Percentiles rank a stretch among this genome's conserved stretches.
These are phyloP conservation scores for Ranitomeya imitator DNA, from an alignment of 2,113 vertebrate genomes.

Conservation along the genomic window DNA sequence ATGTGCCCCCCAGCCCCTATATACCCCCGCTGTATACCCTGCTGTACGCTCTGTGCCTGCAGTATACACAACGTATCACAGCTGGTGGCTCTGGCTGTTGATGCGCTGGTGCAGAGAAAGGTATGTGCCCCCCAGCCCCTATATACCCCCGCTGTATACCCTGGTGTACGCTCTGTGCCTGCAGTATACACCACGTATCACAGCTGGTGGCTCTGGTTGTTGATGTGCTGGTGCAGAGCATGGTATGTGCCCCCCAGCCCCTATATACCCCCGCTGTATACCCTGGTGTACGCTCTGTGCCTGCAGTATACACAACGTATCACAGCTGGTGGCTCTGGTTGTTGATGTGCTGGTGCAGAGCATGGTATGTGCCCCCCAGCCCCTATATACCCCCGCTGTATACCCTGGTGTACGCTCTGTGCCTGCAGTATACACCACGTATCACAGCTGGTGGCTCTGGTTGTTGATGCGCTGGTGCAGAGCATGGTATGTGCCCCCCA, in stretches of 20 bases:
- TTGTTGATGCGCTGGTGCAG: conserved; percentile 70
- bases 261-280: neutral
- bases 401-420: neutral
- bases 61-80: neutral
- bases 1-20: neutral
- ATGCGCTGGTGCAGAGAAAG: conserved; percentile 83
- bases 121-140: conserved; percentile 63
- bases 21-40: neutral
- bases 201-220: neutral
- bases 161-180: neutral
- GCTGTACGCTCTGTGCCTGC: neutral
- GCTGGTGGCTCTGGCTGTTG: too few relatives aligned
- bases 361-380: conserved; percentile 75
- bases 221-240: conserved; percentile 78
- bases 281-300: neutral
- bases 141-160: neutral
- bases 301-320: neutral
- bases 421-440: neutral
- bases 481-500: conserved; percentile 79
- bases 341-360: conserved; percentile 74
- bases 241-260: conserved; percentile 71
- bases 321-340: neutral
- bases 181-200: neutral
- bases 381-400: neutral
- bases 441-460: neutral